Evolutionary conservation across 64 coral and sea anemone genomes (phyloP).

Genomic region (Montipora efflorescens): DNA sequence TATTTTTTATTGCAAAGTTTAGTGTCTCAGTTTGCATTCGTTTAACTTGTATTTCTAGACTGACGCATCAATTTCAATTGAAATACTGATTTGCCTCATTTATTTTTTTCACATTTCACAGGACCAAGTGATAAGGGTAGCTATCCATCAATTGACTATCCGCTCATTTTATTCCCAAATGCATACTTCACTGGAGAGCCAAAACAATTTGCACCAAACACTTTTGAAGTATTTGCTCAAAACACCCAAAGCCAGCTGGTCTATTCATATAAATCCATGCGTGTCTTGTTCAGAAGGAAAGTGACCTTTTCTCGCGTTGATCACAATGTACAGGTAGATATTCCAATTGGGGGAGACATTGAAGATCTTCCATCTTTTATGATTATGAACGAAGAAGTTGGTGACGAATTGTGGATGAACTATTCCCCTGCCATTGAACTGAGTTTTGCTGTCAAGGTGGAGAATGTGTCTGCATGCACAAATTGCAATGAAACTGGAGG

Average conservation of each 20-base stretch:
- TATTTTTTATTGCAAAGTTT: too few relatives aligned
- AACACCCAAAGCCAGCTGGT: slow-evolving; percentile 78
- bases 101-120: slow-evolving; percentile 5
- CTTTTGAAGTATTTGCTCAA: slow-evolving; percentile 76
- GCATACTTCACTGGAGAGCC: slow-evolving; percentile 81
- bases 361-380: slow-evolving; percentile 82
- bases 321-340: slow-evolving; percentile 50
- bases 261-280: slow-evolving; percentile 78
- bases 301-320: slow-evolving; percentile 88
- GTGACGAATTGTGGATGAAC: slow-evolving; percentile 87
- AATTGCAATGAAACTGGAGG: slow-evolving; percentile 90
- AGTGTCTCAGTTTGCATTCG: too few relatives aligned
- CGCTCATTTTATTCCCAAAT: slow-evolving; percentile 89
- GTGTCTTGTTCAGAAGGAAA: slow-evolving; percentile 80
- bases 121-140: slow-evolving; percentile 50
- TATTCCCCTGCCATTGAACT: slow-evolving; percentile 86
- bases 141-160: slow-evolving; percentile 81
- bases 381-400: slow-evolving; percentile 82
- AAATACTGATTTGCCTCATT: background rate
- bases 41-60: too few relatives aligned
- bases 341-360: slow-evolving; percentile 83
- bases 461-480: slow-evolving; percentile 65
- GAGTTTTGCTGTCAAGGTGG: slow-evolving; percentile 88
- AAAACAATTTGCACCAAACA: slow-evolving; percentile 66
- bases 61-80: too few relatives aligned